Conservation (phyloP, 2,888 invertebrate species). For the Arrhopalites spinosus region DNA sequence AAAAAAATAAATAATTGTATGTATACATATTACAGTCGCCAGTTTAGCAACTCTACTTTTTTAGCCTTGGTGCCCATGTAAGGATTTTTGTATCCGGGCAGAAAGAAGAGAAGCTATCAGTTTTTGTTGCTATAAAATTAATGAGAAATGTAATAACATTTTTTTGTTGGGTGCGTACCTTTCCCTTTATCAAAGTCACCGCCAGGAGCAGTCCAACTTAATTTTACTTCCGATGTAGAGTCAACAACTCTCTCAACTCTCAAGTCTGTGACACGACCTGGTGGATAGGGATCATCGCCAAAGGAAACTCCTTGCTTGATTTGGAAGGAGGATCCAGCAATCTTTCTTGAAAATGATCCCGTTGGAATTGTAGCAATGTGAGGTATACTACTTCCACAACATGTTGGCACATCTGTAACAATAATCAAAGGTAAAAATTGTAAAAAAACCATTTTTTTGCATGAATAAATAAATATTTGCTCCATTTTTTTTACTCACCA, state of each 20-base stretch:
- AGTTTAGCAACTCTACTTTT: background rate
- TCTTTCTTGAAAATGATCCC: conserved; percentile 56
- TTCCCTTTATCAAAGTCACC: conserved; percentile 58
- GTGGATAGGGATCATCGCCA: conserved; percentile 57
- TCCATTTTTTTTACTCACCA: conserved; percentile 42
- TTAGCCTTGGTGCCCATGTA: conserved; percentile 1
- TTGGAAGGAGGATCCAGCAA: conserved; percentile 56
- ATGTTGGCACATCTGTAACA: conserved; percentile 50
- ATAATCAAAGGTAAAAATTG: conserved; percentile 9
- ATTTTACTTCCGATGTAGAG: conserved; percentile 56
- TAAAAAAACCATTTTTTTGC: conserved; percentile 5
- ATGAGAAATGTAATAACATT: conserved; percentile 28
- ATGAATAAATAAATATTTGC: conserved; percentile 1
- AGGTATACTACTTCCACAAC: conserved; percentile 57
- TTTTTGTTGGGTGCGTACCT: conserved; percentile 52
- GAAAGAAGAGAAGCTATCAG: background rate
- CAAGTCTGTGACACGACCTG: conserved; percentile 58
- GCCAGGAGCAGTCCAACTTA: conserved; percentile 59
- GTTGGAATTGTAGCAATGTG: conserved; percentile 55
- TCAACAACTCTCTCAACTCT: conserved; percentile 56
- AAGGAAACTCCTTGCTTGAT: conserved; percentile 52
- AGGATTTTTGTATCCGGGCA: conserved; percentile 4
- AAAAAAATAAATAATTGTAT: background rate
- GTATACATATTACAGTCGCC: background rate
- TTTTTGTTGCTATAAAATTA: conserved; percentile 13